Evolutionary conservation across 2,888 invertebrate genomes (phyloP).

Genomic region (Orchesellides sinensis): DNA sequence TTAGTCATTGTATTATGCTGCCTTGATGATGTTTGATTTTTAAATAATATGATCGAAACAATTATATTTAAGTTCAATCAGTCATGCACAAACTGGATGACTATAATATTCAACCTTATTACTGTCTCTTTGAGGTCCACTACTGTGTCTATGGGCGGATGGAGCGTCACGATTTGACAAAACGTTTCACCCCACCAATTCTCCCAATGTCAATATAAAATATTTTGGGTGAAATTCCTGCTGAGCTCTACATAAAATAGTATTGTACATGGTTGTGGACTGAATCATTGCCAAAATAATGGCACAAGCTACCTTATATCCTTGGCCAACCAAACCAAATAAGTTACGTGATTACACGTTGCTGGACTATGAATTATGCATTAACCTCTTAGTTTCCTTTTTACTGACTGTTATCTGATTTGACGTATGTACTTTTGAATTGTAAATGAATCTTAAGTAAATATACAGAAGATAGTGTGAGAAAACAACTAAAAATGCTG

Average conservation of each 20-base stretch:
- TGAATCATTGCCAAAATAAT: slow-evolving; percentile 50
- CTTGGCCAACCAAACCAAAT: not conserved
- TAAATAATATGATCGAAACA: not conserved
- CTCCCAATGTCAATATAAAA: not conserved
- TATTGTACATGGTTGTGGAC: slow-evolving; percentile 23
- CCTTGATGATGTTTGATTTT: not conserved
- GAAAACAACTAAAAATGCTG: no score
- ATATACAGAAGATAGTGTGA: no score
- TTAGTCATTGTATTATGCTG: not conserved
- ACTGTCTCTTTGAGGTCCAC: no score
- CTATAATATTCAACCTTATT: no score
- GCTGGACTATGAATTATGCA: not conserved
- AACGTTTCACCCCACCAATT: slow-evolving; percentile 39
- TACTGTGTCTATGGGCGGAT: slow-evolving; percentile 52
- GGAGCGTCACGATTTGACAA: slow-evolving; percentile 54
- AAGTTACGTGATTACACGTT: not conserved
- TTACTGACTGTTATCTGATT: no score
- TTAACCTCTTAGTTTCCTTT: not conserved
- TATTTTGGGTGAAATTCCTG: slow-evolving; percentile 40
- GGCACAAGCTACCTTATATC: not conserved
- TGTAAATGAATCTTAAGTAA: no score
- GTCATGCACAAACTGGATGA: slow-evolving; percentile 12
- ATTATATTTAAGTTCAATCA: not conserved
- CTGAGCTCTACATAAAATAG: slow-evolving; percentile 14
- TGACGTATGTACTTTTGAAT: no score